These are phyloP conservation scores for Oryzias javanicus DNA, from an alignment of 2,113 vertebrate genomes.

Conservation along the genomic window DNA sequence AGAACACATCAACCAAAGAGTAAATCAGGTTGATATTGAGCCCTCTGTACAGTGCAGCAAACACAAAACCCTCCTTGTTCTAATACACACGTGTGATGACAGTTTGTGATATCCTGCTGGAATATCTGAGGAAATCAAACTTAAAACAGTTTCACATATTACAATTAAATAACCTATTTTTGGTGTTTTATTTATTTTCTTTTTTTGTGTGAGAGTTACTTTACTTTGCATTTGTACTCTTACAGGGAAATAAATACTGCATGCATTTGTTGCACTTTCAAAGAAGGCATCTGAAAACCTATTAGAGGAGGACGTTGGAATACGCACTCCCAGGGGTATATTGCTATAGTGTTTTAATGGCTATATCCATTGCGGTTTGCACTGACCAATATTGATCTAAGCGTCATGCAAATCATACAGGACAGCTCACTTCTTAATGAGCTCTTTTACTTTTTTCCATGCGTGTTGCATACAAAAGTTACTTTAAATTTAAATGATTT, in stretches of 20 bases:
- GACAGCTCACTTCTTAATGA: slow-evolving; percentile 47
- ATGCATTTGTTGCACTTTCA: slow-evolving; percentile 65
- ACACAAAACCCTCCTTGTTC: slow-evolving; percentile 38
- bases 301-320: slow-evolving; percentile 64
- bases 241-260: slow-evolving; percentile 60
- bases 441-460: slow-evolving; percentile 44
- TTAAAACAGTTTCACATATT: slow-evolving; percentile 6
- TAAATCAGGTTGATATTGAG: slow-evolving; percentile 72
- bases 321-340: slow-evolving; percentile 57
- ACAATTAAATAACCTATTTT: neutral
- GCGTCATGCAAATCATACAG: slow-evolving; percentile 56
- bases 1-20: slow-evolving; percentile 66
- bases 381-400: slow-evolving; percentile 67
- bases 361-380: slow-evolving; percentile 68
- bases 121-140: slow-evolving; percentile 12
- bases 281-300: slow-evolving; percentile 71
- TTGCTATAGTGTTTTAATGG: slow-evolving; percentile 67
- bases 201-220: slow-evolving; percentile 16
- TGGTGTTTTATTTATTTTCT: neutral
- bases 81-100: slow-evolving; percentile 17
- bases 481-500: slow-evolving; percentile 10
- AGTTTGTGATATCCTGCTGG: slow-evolving; percentile 5
- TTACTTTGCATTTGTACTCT: slow-evolving; percentile 46
- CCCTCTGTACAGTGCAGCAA: slow-evolving; percentile 45
- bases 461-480: slow-evolving; percentile 22